Conservation (phyloP, 2,797 vertebrate species). For the Brotula barbata region DNA sequence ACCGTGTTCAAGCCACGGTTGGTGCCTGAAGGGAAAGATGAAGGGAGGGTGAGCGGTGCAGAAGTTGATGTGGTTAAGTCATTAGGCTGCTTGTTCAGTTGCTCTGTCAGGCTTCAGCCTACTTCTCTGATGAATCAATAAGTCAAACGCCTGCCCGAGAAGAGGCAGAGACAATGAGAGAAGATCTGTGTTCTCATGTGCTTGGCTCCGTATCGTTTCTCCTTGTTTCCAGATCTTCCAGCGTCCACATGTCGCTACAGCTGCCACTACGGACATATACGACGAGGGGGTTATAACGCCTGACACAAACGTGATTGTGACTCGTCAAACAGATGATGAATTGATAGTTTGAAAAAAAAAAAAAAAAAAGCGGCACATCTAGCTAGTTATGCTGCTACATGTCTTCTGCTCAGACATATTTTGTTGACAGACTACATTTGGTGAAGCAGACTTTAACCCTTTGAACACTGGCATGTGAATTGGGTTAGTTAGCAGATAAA, state of each 20-base stretch:
- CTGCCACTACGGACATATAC: slow-evolving; percentile 12
- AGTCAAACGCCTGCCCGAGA: slow-evolving; percentile 26
- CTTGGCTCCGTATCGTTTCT: slow-evolving; percentile 18
- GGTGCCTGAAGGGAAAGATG: slow-evolving; percentile 69
- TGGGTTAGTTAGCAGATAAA: too few relatives aligned
- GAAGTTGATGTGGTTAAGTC: slow-evolving; percentile 76
- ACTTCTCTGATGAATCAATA: slow-evolving; percentile 68
- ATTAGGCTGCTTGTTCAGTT: slow-evolving; percentile 68
- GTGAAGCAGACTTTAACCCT: too few relatives aligned
- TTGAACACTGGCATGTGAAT: too few relatives aligned
- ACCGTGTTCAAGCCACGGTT: slow-evolving; percentile 68
- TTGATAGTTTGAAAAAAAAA: too few relatives aligned
- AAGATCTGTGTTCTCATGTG: slow-evolving; percentile 27
- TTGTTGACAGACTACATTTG: too few relatives aligned
- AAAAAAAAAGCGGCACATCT: too few relatives aligned
- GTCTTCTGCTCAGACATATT: too few relatives aligned
- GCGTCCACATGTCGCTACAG: not conserved
- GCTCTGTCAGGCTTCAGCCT: slow-evolving; percentile 51
- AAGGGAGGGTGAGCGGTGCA: slow-evolving; percentile 59
- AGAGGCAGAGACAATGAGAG: slow-evolving; percentile 23
- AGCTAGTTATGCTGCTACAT: too few relatives aligned
- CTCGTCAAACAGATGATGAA: too few relatives aligned
- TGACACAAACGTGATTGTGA: too few relatives aligned
- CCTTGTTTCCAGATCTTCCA: slow-evolving; percentile 29
- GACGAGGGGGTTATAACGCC: too few relatives aligned